phyloP scores from a whole-genome alignment of 2,888 invertebrate genomes.

The Dryadula phaetusa region DNA sequence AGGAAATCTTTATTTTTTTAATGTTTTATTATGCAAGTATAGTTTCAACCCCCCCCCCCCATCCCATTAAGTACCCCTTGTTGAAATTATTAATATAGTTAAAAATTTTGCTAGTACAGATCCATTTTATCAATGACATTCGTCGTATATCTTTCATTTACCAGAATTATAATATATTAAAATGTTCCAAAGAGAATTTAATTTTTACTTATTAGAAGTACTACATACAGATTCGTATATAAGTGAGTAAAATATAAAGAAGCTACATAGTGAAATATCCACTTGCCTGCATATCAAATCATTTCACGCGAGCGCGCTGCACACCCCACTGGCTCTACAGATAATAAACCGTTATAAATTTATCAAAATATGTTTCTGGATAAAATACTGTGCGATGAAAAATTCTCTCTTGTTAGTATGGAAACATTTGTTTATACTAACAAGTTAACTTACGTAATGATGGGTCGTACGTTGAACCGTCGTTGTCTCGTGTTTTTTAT shows the following conservation, averaged over 20 bases:
- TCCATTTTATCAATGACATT: too few relatives aligned
- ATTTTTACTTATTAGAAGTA: background rate
- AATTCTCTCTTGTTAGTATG: conserved; percentile 46
- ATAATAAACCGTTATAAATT: conserved; percentile 44
- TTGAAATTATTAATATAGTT: too few relatives aligned
- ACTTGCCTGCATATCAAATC: conserved; percentile 42
- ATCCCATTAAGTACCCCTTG: too few relatives aligned
- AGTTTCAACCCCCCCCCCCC: too few relatives aligned
- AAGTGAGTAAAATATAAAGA: conserved; percentile 28
- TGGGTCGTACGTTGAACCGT: conserved; percentile 33
- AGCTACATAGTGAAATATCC: conserved; percentile 31
- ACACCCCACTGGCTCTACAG: conserved; percentile 38
- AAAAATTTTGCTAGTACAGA: too few relatives aligned
- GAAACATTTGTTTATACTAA: conserved; percentile 46
- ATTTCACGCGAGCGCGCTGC: conserved; percentile 37
- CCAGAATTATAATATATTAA: background rate
- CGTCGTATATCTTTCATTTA: too few relatives aligned
- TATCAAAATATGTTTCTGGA: conserved; percentile 41
- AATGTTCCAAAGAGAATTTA: background rate
- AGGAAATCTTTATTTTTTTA: too few relatives aligned
- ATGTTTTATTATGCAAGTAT: too few relatives aligned
- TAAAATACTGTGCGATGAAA: conserved; percentile 42
- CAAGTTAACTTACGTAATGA: conserved; percentile 46
- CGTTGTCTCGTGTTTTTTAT: conserved; percentile 26
- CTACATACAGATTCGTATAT: background rate